A percentile compares a stretch with the other conserved stretches of the same genome.
phyloP scores from a whole-genome alignment of 2,113 vertebrate genomes.

The Sprattus sprattus region DNA sequence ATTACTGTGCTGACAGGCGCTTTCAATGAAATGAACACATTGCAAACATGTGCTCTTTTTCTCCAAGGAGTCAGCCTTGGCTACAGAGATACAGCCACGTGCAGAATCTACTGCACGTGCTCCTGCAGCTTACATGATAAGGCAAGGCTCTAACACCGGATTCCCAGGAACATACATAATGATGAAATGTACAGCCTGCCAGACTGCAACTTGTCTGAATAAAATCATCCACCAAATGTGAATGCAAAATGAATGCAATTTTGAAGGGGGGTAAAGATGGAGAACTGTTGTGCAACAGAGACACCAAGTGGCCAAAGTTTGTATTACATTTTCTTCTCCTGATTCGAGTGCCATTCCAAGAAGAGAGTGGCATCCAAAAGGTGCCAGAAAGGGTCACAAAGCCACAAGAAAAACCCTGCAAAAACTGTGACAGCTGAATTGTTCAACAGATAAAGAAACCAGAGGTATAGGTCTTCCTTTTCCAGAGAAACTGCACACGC shows the following conservation, averaged over 20 bases:
- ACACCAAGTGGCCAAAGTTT: slow-evolving; percentile 50
- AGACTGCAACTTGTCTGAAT: background rate
- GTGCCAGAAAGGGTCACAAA: background rate
- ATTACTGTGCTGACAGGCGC: background rate
- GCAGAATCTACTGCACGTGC: background rate
- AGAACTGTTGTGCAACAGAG: slow-evolving; percentile 40
- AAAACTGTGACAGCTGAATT: background rate
- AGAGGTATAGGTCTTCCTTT: background rate
- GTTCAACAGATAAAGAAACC: background rate
- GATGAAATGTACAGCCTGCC: background rate
- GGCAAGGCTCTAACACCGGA: background rate
- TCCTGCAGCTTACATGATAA: background rate
- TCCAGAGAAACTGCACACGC: background rate
- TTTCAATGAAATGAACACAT: background rate
- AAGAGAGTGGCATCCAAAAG: background rate
- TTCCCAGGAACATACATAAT: background rate
- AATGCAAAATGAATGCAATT: background rate
- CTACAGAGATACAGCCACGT: background rate
- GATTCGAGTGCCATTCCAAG: too few species aligned
- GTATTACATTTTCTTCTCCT: slow-evolving; percentile 13
- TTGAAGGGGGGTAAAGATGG: background rate
- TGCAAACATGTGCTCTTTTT: background rate
- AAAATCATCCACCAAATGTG: background rate
- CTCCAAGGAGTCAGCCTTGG: background rate
- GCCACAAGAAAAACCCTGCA: background rate